Conservation (phyloP, 2,888 invertebrate species). For the Dioctria linearis region DNA sequence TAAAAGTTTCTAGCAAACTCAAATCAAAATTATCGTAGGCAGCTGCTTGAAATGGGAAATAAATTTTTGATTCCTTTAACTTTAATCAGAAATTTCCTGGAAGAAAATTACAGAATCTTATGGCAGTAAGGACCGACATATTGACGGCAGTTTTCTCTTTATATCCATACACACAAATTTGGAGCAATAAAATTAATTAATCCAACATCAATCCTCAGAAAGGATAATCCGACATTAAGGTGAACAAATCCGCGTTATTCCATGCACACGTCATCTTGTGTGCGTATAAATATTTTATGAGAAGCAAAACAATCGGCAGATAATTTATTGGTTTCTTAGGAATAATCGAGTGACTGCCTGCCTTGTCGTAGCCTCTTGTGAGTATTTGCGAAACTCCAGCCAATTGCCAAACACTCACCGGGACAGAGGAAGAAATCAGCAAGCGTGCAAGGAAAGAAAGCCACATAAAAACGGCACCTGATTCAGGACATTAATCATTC, state of each 20-base stretch:
- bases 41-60: background rate
- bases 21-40: no score
- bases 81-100: background rate
- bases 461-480: background rate
- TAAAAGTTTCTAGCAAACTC: no score
- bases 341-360: background rate
- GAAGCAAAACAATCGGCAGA: conserved; percentile 1
- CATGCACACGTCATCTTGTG: background rate
- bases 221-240: background rate
- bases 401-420: background rate
- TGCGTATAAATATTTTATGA: conserved; percentile 2
- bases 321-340: background rate
- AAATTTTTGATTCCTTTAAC: background rate
- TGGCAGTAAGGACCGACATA: background rate
- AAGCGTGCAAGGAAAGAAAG: background rate
- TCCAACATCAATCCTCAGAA: background rate
- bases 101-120: background rate
- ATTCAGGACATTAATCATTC: conserved; percentile 5
- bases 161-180: background rate
- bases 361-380: background rate
- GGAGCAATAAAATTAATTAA: background rate
- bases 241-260: background rate
- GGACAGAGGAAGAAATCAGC: background rate
- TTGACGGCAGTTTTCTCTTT: background rate
- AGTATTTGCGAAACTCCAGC: background rate